A percentile compares a stretch with the other conserved stretches of the same genome.
Conservation (phyloP, 2,888 invertebrate species). For the Drosophila pseudotakahashii region DNA sequence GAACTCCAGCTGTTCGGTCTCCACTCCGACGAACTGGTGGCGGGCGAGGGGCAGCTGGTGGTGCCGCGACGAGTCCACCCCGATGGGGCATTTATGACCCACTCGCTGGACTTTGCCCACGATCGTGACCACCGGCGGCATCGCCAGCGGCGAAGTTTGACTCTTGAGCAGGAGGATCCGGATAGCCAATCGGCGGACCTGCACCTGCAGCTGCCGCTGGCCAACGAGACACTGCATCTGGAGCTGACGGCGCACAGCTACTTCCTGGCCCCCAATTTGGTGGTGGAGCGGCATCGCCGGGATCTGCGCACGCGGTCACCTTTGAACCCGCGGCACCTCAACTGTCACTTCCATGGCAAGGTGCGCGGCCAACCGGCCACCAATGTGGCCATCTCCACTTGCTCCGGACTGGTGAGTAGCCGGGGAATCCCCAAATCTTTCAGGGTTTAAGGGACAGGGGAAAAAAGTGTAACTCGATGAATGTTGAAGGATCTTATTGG, state of each 20-base stretch:
- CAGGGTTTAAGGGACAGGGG: too few species aligned
- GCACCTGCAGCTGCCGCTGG: conserved; percentile 61
- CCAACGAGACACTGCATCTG: conserved; percentile 82
- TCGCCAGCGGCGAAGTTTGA: conserved; percentile 65
- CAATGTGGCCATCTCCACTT: conserved; percentile 91
- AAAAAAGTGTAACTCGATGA: too few species aligned
- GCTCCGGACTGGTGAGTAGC: conserved; percentile 91
- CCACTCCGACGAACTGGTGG: conserved; percentile 79
- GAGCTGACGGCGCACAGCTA: conserved; percentile 86
- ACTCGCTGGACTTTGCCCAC: conserved; percentile 82
- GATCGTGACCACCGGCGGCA: conserved; percentile 68
- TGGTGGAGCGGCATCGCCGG: conserved; percentile 89
- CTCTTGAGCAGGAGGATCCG: neutral
- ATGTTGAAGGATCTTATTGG: too few species aligned
- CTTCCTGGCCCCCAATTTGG: conserved; percentile 89
- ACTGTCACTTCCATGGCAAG: conserved; percentile 92
- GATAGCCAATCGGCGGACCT: conserved; percentile 38
- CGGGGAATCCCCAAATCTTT: too few species aligned
- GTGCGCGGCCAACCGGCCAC: conserved; percentile 89
- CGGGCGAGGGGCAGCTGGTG: conserved; percentile 78
- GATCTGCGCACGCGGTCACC: conserved; percentile 85
- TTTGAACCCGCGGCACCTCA: conserved; percentile 82
- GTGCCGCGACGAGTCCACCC: conserved; percentile 82
- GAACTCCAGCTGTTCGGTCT: conserved; percentile 67
- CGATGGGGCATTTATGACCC: conserved; percentile 81